Base-by-base conservation (phyloP, 2,113 vertebrate genomes). In the Poicephalus meyeri region DNA sequence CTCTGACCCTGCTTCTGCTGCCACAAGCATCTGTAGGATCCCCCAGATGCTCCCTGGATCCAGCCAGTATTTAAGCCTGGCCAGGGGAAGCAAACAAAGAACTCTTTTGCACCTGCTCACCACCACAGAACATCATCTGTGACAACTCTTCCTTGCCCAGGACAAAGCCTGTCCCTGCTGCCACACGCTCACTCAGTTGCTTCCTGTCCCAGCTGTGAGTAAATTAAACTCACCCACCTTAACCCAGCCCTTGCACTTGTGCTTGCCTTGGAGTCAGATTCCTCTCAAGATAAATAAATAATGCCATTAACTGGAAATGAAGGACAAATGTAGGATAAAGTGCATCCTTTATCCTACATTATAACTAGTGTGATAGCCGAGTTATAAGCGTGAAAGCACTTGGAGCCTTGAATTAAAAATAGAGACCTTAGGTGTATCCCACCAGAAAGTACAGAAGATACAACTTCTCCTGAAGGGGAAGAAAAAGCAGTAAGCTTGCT, bases 161-260 rank as follows among this genome's bases (percentile, higher is more conserved):
- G 18, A 11, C 0, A 0, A 56, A 84, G 81, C 52, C 71, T 2
- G 0, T 41, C 55, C 56, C 66, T 55, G 41, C 55, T 89, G 70
- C 50, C 65, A 56, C 0, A 0, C 8, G 3, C 16, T 73, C 4
- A 3, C 44, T 79, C 42, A 50, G 86, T 16, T 26, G 25, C 1
- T 8, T 72, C 86, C 63, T 46, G 56, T 26, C 53, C 14, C 44
- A 76, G 28, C 33, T 53, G n/a, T 3, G 29, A 85, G 55, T 21
- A 61, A 70, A 71, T 28, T 85, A 65, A 95, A 56, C 28, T 63
- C 49, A n/a, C 14, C 11, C 21, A 4, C 29, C 28, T 74, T 52
- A 55, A 65, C 33, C 65, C 53, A 47, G 61, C 47, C 60, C 42
- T 47, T 24, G 12, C 9, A 18, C 10, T 42, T 46, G 10, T 63